Conservation (phyloP, 1,140 invertebrate species). For the Camponotus floridanus region DNA sequence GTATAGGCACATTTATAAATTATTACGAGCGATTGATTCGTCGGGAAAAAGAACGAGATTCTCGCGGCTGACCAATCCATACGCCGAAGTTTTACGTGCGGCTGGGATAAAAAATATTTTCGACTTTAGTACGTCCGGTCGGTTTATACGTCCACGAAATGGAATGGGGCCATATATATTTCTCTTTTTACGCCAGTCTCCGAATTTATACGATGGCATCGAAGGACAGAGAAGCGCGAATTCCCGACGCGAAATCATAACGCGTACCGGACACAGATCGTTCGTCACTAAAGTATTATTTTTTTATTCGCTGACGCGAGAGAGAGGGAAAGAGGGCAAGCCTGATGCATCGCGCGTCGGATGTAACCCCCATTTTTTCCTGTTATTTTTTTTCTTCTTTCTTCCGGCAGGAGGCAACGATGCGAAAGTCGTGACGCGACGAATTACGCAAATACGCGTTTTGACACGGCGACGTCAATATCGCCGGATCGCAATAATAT, state of each 20-base stretch:
- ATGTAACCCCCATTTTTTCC: slow-evolving; percentile 34
- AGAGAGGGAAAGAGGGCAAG: background rate
- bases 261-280: slow-evolving; percentile 54
- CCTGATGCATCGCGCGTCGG: slow-evolving; percentile 35
- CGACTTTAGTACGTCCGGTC: slow-evolving; percentile 33
- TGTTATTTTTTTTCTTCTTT: slow-evolving; percentile 15
- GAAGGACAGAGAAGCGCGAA: slow-evolving; percentile 35
- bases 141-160: background rate
- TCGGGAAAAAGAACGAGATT: background rate
- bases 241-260: slow-evolving; percentile 47
- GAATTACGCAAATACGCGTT: slow-evolving; percentile 60
- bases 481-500: slow-evolving; percentile 44
- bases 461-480: slow-evolving; percentile 53
- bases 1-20: slow-evolving; percentile 10
- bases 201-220: slow-evolving; percentile 49
- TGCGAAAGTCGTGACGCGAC: slow-evolving; percentile 57
- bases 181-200: slow-evolving; percentile 1
- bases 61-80: background rate
- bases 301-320: slow-evolving; percentile 42
- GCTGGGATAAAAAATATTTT: slow-evolving; percentile 40
- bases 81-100: background rate
- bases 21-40: slow-evolving; percentile 24
- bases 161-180: background rate
- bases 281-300: slow-evolving; percentile 63
- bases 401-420: slow-evolving; percentile 40